Base-by-base conservation (phyloP, 1,140 invertebrate species). In the Apis cerana region DNA sequence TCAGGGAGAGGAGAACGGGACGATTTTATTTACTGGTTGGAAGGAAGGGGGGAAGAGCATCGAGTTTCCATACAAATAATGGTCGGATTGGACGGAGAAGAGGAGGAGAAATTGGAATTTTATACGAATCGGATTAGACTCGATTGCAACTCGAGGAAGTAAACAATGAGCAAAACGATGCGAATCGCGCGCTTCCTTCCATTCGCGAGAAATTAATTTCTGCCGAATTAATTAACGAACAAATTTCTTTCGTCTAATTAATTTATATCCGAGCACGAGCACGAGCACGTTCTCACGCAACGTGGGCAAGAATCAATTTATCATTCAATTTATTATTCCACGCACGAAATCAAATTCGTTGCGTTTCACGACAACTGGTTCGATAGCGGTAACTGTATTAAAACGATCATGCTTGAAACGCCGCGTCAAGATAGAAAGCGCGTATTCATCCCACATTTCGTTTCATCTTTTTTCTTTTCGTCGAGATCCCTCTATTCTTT, bases 391-490 rank as follows among this genome's bases (percentile, higher is more conserved):
- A 17, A 48, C 21, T 23, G 33, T 4, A 4, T 33, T 33, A 76
- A 76, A 76, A 50, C 23, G 43, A 54, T 17, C 61, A 76, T 75
- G 33, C 50, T 75, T 52, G 68, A 52, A 75, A 54, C 70, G 56
- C 69, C 54, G 13, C 68, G 67, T 75, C 62, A 43, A 58, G 33
- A 43, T 76, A 81, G 72, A 81, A 81, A 75, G 72, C 54, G 52
- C 50, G n/a, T 75, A 48, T 56, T 12, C 76, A 52, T 69, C 65
- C 64, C 71, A 69, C 65, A 27, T 78, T 70, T 78, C n/a, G 48
- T 33, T 76, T 43, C 4, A 7, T 43, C 4, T 33, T 33, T 7
- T 43, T 43, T 43, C 33, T 33, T 64, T 58, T 65, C 58, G 43
- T 10, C 21, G 21, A 50, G 59, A 11, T 67, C 15, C 23, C 75